Percentiles rank a stretch among this genome's conserved stretches.
These are phyloP conservation scores for Laspeyria flexula DNA, from an alignment of 2,888 invertebrate genomes.

Conservation along the genomic window DNA sequence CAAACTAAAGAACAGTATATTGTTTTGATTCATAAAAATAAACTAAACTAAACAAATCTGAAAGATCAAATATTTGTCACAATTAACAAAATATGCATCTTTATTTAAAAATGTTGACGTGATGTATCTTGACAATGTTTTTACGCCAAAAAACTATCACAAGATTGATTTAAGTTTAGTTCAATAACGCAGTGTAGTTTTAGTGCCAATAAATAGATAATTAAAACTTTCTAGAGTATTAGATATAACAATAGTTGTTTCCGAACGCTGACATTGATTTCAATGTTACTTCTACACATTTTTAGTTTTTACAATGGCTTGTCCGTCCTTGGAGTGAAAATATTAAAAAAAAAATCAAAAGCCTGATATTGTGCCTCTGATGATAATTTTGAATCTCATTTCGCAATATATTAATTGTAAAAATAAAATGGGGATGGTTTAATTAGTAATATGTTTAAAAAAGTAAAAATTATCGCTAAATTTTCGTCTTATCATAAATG, in stretches of 20 bases:
- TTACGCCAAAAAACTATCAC: too few relatives aligned
- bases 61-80: too few relatives aligned
- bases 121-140: too few relatives aligned
- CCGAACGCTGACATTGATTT: conserved; percentile 25
- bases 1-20: too few relatives aligned
- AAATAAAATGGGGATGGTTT: conserved; percentile 24
- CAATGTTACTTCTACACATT: conserved; percentile 27
- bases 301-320: conserved; percentile 58
- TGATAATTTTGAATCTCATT: conserved; percentile 66
- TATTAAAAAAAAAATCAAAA: conserved; percentile 54
- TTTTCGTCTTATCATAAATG: too few relatives aligned
- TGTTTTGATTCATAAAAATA: too few relatives aligned
- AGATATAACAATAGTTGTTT: conserved; percentile 32
- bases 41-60: too few relatives aligned
- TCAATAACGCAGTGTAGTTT: too few relatives aligned
- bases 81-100: too few relatives aligned
- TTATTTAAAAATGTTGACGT: too few relatives aligned
- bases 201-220: conserved; percentile 24
- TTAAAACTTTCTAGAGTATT: conserved; percentile 32
- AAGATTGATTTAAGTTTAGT: too few relatives aligned
- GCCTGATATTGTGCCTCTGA: conserved; percentile 80
- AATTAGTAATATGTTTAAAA: not conserved
- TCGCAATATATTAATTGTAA: conserved; percentile 53
- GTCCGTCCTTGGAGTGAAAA: conserved; percentile 77
- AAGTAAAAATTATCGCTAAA: conserved; percentile 22